Base-by-base conservation (phyloP, 2,797 vertebrate species). In the Psittacula echo region DNA sequence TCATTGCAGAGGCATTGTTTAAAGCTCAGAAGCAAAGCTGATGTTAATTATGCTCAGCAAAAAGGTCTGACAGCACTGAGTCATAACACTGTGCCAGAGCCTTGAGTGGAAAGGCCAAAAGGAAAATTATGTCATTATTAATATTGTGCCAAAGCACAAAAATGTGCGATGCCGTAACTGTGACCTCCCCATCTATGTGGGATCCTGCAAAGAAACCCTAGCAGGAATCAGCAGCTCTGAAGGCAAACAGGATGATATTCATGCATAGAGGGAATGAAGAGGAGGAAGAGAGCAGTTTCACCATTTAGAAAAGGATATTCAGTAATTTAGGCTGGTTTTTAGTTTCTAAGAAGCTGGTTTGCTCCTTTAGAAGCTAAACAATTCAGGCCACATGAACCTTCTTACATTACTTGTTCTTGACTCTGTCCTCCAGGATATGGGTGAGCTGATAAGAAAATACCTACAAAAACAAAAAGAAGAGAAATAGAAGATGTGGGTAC, bases 341-440 rank as follows among this genome's bases (percentile, higher is more conserved):
- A n/a, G 27, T 85, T 95, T 90, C 42, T 18, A 74, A 41, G 41
- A 53, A 87, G 44, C 18, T 68, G 21, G 8, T 65, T 93, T 82
- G 56, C 56, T 84, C 32, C 42, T 91, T 58, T 65, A 58, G 53
- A 91, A 79, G 60, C 30, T 81, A 53, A 84, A 66, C 67, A 84
- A 53, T 37, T 83, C 68, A 80, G 62, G n/a, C 48, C 85, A 94
- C 74, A 82, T 61, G 21, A 44, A 67, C 76, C 37, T 65, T 86
- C 99, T 99, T 99, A 99, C 99, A 99, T 95, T 89, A 98, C 68
- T 96, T 99, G 98, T 87, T 99, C 99, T 86, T 99, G 97, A 95
- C 99, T 98, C 85, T 96, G 96, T 82, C 99, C 98, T 68, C 99
- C 99, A 62, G 99, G 98, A 81, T 99, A 99, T 12, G 99, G 99